These are phyloP conservation scores for Sebastes iracundus DNA, from an alignment of 2,797 vertebrate genomes.

Conservation along the genomic window DNA sequence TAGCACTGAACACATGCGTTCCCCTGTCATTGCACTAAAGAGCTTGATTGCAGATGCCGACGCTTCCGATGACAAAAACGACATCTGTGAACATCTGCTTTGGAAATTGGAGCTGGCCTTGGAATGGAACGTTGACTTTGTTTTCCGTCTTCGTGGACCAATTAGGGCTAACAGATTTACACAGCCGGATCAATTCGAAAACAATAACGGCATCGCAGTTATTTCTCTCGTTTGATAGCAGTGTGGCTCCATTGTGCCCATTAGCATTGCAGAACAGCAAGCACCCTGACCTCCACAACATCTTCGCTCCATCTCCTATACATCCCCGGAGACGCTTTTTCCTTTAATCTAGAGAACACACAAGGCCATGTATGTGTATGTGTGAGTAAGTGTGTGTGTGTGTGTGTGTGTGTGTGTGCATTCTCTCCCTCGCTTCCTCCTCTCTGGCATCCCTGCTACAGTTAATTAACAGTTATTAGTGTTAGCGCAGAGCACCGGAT, in stretches of 20 bases:
- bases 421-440: constrained; percentile 51
- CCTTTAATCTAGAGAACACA: constrained; percentile 92
- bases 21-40: constrained; percentile 67
- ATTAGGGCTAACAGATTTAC: constrained; percentile 79
- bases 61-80: constrained; percentile 65
- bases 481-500: constrained; percentile 91
- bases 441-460: constrained; percentile 91
- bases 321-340: constrained; percentile 73
- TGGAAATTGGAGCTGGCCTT: constrained; percentile 75
- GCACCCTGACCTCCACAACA: constrained; percentile 67
- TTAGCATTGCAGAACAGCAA: constrained; percentile 69
- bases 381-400: constrained; percentile 35
- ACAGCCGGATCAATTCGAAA: constrained; percentile 77
- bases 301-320: constrained; percentile 62
- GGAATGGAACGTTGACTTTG: constrained; percentile 79
- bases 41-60: constrained; percentile 71
- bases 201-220: constrained; percentile 70
- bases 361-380: constrained; percentile 61
- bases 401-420: constrained; percentile 26
- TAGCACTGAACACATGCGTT: constrained; percentile 51
- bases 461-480: constrained; percentile 99
- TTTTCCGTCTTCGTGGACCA: constrained; percentile 79
- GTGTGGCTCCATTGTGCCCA: constrained; percentile 53
- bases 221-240: constrained; percentile 67
- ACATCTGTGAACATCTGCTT: constrained; percentile 82